Evolutionary conservation across 2,113 vertebrate genomes (phyloP), one percentile per base, ranked within the genome.

Genomic region (Cygnus atratus): DNA sequence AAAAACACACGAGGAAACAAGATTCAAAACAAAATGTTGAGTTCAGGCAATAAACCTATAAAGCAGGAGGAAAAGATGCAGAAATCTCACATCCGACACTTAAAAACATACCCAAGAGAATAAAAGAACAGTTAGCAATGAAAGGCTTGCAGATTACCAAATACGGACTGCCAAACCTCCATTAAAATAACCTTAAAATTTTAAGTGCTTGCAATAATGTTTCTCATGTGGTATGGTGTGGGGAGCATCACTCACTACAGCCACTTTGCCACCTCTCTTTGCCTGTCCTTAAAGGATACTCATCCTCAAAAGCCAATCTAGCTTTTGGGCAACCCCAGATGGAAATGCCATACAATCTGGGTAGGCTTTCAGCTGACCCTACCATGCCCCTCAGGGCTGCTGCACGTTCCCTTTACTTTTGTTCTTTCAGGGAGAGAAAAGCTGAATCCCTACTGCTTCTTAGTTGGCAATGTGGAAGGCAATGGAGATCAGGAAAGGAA

Each of bases 331-430:
- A 70, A n/a, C 22, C 22, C 21, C 39, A 4, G 3, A 1, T n/a
- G 50, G 50, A 67, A 67, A 39, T 0, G 20, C 6, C 20, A 5
- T 2, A 1, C 0, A 0, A 10, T 28, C 7, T 9, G 11, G n/a
- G 37, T 13, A 21, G 68, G 25, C 3, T 55, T 75, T 46, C 48
- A 20, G 0, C 24, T 55, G 28, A 44, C 2, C 44, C 21, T 29
- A 52, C 24, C 0, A 0, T 3, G 22, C 12, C 26, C 31, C 13
- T 31, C 3, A 8, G 35, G 24, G 72, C 59, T 84, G 31, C 39
- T 76, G 65, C 52, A 35, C 12, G 25, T 59, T 28, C 26, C 13
- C 22, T 52, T 75, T 31, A 4, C 8, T 35, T 44, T 7, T n/a
- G 20, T 25, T 26, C 3, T 10, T 3, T 33, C 65, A 87, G 11